These are phyloP conservation scores for Teleogryllus occipitalis DNA, from an alignment of 1,140 invertebrate genomes.

Conservation along the genomic window DNA sequence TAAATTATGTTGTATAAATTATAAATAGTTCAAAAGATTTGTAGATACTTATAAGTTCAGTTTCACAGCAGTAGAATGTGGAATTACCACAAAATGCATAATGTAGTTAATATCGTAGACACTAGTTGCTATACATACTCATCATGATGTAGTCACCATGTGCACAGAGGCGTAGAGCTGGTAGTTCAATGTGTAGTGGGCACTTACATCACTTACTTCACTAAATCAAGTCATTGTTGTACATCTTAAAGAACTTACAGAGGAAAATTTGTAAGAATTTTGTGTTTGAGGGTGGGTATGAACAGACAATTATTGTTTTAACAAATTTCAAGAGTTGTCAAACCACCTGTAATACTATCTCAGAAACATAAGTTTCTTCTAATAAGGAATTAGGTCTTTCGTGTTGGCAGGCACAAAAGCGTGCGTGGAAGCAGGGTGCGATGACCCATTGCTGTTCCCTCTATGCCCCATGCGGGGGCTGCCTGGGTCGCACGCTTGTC, in stretches of 20 bases:
- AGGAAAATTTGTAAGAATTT: no score
- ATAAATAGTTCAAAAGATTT: neutral
- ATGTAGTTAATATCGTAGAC: neutral
- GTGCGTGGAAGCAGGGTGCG: neutral
- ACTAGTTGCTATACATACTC: neutral
- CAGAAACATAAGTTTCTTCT: no score
- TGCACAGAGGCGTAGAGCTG: neutral
- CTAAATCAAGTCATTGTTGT: no score
- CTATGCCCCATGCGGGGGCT: neutral
- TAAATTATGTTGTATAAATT: neutral
- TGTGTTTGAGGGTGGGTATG: no score
- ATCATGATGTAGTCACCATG: neutral
- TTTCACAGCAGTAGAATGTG: neutral
- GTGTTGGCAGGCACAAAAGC: neutral
- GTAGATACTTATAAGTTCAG: neutral
- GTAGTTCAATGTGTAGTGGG: conserved; percentile 1
- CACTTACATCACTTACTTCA: neutral
- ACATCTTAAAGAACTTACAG: no score
- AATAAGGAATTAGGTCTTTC: neutral
- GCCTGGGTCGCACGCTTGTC: conserved; percentile 18
- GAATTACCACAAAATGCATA: neutral
- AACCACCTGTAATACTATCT: no score
- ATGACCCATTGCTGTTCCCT: neutral
- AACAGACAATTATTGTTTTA: no score
- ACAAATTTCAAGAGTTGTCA: no score